These are phyloP conservation scores for Fratercula arctica DNA, from an alignment of 2,797 vertebrate genomes.

Conservation along the genomic window DNA sequence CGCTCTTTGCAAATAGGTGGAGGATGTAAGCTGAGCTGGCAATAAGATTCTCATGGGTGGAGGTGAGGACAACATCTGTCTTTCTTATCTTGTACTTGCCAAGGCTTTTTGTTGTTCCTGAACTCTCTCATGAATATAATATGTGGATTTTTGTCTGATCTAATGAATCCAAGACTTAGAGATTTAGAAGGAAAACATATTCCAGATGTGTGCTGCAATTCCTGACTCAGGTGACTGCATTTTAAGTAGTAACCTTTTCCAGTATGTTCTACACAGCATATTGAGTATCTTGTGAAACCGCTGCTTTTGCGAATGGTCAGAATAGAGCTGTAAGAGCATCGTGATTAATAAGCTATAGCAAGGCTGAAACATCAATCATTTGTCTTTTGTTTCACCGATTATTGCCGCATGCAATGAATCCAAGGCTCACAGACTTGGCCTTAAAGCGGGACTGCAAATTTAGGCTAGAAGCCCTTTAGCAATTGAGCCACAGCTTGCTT, in stretches of 20 bases:
- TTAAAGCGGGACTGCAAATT: background rate
- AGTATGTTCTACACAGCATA: background rate
- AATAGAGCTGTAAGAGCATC: background rate
- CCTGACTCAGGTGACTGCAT: constrained; percentile 62
- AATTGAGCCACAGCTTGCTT: background rate
- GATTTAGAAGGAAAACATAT: constrained; percentile 49
- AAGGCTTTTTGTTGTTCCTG: constrained; percentile 62
- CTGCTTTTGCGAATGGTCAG: background rate
- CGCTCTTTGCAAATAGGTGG: background rate
- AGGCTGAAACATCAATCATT: constrained; percentile 2
- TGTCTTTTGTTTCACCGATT: background rate
- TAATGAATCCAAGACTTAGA: constrained; percentile 69
- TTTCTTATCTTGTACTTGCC: constrained; percentile 50
- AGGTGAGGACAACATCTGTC: constrained; percentile 71
- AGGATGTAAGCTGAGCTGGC: constrained; percentile 43
- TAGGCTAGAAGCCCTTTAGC: background rate
- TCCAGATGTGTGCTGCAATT: constrained; percentile 70
- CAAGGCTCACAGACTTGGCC: constrained; percentile 29
- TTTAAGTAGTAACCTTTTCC: constrained; percentile 46
- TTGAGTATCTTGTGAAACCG: background rate
- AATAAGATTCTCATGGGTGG: constrained; percentile 32
- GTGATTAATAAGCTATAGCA: background rate
- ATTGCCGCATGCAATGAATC: constrained; percentile 3
- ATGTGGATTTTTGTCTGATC: constrained; percentile 68
- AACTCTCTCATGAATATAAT: constrained; percentile 77